Percentiles rank a stretch among this genome's conserved stretches.
Evolutionary conservation across 2,113 vertebrate species (phyloP).

Genomic region (Morone chrysops): DNA sequence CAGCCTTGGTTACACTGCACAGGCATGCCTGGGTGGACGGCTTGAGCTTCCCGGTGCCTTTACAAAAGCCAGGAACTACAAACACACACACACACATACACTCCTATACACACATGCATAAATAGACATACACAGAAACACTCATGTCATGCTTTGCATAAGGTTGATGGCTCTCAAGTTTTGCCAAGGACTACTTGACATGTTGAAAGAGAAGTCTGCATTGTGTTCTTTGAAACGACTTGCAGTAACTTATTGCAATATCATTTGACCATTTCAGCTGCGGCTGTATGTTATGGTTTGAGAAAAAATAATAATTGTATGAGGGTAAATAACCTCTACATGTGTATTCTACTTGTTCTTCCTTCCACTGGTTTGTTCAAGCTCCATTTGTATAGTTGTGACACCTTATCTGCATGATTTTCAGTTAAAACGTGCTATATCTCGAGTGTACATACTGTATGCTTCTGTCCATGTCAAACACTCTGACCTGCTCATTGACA

Average conservation of each 20-base stretch:
- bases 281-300: constrained; percentile 38
- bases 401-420: constrained; percentile 38
- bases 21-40: constrained; percentile 81
- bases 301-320: constrained; percentile 51
- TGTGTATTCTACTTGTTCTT: constrained; percentile 15
- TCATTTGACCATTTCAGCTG: constrained; percentile 42
- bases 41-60: constrained; percentile 75
- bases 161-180: constrained; percentile 68
- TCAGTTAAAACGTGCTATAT: not conserved
- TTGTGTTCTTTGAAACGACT: constrained; percentile 47
- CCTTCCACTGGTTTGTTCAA: not conserved
- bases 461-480: constrained; percentile 40
- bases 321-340: constrained; percentile 40
- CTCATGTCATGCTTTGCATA: constrained; percentile 67
- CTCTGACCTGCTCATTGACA: constrained; percentile 58
- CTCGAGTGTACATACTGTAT: constrained; percentile 17
- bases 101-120: constrained; percentile 17
- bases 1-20: constrained; percentile 89
- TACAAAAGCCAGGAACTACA: constrained; percentile 81
- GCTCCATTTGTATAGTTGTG: not conserved
- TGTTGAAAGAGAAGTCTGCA: constrained; percentile 52
- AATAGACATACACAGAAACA: constrained; percentile 50
- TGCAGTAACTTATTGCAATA: constrained; percentile 61
- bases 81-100: constrained; percentile 69
- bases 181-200: constrained; percentile 67